Conservation (phyloP, 2,797 vertebrate species). For the Adrianichthys oophorus region DNA sequence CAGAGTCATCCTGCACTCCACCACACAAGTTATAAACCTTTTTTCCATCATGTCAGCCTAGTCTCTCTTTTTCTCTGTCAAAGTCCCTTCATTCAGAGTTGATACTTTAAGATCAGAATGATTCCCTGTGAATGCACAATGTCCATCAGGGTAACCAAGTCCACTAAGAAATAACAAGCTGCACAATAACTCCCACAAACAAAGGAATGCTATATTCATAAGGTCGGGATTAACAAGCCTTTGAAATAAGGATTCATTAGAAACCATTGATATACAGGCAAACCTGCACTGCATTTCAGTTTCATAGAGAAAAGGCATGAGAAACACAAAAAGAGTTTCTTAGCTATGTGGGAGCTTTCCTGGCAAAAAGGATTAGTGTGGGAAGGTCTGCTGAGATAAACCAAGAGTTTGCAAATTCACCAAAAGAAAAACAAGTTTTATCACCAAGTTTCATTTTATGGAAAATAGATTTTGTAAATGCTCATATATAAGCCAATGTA, state of each 20-base stretch:
- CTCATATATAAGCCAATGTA: no score
- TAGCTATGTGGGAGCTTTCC: not conserved
- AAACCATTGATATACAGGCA: not conserved
- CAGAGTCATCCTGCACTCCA: no score
- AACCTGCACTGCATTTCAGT: slow-evolving; percentile 13
- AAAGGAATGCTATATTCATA: slow-evolving; percentile 32
- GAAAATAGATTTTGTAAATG: not conserved
- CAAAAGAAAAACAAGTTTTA: not conserved
- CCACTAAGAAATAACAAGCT: slow-evolving; percentile 14
- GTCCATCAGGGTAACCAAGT: slow-evolving; percentile 18
- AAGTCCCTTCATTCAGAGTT: no score
- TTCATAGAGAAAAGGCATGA: not conserved
- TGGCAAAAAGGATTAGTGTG: not conserved
- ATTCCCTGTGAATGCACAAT: slow-evolving; percentile 13
- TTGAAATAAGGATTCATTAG: slow-evolving; percentile 16
- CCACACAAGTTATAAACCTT: no score
- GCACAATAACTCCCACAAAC: slow-evolving; percentile 21
- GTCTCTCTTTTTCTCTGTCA: no score
- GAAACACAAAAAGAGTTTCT: not conserved
- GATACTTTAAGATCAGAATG: not conserved
- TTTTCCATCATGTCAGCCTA: no score
- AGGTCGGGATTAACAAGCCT: slow-evolving; percentile 21
- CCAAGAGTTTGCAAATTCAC: not conserved
- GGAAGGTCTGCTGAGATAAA: not conserved
- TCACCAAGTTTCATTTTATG: not conserved